Evolutionary conservation across 2,113 vertebrate genomes (phyloP), one percentile per base, ranked within the genome.

Genomic region (Tenebrosternarchus preto): DNA sequence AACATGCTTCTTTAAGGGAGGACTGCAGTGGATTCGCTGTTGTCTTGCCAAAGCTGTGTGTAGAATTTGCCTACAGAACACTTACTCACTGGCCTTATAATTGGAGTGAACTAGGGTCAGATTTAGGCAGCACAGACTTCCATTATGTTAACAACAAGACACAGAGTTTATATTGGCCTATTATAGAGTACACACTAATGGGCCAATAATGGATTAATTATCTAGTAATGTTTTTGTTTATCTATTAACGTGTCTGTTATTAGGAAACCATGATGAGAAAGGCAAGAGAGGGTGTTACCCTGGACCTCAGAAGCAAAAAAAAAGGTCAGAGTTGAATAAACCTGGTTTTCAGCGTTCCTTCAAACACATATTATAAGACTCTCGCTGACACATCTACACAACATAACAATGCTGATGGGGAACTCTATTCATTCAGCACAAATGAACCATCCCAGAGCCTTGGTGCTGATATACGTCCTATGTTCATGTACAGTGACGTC

Each of bases 401-500:
- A 50, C 8, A 12, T 50, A 50, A 50, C 43, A 12, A 15, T 50
- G 43, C 43, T 50, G 12, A 9, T 15, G 43, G 43, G 43, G 43
- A 15, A 15, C 43, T 12, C 2, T 50, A 12, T 50, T 9, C 9
- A 3, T 12, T 50, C 2, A 50, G 15, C 43, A 50, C 5, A 50
- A 50, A 50, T 50, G 12, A 50, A 12, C 15, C 43, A 15, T 50
- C 15, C 43, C 43, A 50, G 8, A 50, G 8, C 12, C 11, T 12
- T 50, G 8, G 43, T 50, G 9, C 43, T 50, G 43, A 46, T 46
- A 50, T 50, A 12, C 15, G 43, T 50, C 11, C 43, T 50, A 50
- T 50, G 43, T 50, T 50, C 43, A 50, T 50, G 43, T 50, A 12
- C 76, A 50, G 64, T 74, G 76, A 59, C 75, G 82, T 27, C 74